Conservation (phyloP, 64 coral and sea anemone species). For the Pachyseris speciosa region DNA sequence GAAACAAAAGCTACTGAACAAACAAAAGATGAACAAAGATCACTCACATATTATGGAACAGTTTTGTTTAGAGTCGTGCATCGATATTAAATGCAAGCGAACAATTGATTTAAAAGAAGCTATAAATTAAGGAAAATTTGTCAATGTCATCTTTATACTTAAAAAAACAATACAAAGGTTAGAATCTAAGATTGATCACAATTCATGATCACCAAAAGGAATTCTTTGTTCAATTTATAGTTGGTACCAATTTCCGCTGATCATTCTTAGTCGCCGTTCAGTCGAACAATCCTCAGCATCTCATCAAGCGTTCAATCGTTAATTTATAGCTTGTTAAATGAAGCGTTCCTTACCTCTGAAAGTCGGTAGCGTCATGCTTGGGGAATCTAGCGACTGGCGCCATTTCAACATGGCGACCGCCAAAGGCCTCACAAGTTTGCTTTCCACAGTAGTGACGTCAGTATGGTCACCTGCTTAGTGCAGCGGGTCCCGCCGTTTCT, state of each 20-base stretch:
- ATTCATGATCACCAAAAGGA: background rate
- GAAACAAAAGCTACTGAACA: background rate
- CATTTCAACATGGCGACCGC: conserved; percentile 32
- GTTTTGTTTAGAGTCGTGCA: too few species aligned
- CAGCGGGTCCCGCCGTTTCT: conserved; percentile 9
- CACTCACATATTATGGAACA: background rate
- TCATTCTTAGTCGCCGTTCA: background rate
- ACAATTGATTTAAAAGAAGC: background rate
- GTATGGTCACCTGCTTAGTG: background rate
- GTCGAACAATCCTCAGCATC: background rate
- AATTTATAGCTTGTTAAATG: background rate
- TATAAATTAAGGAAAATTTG: background rate
- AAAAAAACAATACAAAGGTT: background rate
- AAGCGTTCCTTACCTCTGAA: conserved; percentile 32
- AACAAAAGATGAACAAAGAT: background rate
- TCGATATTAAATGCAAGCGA: too few species aligned
- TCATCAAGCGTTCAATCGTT: background rate
- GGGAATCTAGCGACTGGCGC: conserved; percentile 4
- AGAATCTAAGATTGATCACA: background rate
- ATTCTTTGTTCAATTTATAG: background rate
- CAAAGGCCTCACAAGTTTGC: background rate
- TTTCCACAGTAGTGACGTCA: conserved; percentile 41
- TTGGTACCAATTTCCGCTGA: background rate
- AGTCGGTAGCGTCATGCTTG: conserved; percentile 27
- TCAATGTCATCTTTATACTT: background rate